A percentile compares a stretch with the other conserved stretches of the same genome.
phyloP scores from a whole-genome alignment of 2,797 vertebrate species.

The Sebastes ruberrimus region DNA sequence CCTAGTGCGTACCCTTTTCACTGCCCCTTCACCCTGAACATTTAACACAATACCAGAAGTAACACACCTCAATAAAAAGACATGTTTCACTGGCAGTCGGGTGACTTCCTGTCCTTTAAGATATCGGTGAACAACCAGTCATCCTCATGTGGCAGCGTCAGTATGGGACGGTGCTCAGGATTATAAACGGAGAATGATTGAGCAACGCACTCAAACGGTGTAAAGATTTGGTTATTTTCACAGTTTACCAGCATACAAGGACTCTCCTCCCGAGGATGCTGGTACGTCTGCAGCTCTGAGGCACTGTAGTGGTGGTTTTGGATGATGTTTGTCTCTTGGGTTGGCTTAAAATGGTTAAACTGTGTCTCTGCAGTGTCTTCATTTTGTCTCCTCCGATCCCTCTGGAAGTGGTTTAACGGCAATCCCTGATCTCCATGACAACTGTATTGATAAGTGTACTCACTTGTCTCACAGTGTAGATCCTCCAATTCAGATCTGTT shows the following conservation, averaged over 20 bases:
- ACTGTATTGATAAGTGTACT: constrained; percentile 16
- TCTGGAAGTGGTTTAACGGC: background rate
- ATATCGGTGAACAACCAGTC: constrained; percentile 84
- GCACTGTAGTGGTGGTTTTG: constrained; percentile 27
- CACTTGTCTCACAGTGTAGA: background rate
- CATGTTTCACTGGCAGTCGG: background rate
- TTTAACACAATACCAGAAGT: background rate
- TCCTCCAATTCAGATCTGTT: constrained; percentile 10
- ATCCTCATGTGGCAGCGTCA: constrained; percentile 72
- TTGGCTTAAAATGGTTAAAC: background rate
- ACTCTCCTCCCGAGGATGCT: constrained; percentile 19
- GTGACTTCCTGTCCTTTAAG: constrained; percentile 58
- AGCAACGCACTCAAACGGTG: constrained; percentile 79
- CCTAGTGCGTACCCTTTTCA: too few relatives aligned
- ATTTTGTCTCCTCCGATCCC: constrained; percentile 11
- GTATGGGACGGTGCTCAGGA: constrained; percentile 46
- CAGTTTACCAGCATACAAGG: constrained; percentile 34
- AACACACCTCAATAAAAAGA: background rate
- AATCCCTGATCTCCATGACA: constrained; percentile 26
- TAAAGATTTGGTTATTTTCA: constrained; percentile 11
- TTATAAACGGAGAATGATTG: constrained; percentile 75
- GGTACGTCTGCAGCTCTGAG: constrained; percentile 26
- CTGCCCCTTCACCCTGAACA: background rate
- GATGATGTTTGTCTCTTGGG: background rate
- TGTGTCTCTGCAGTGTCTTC: constrained; percentile 12